phyloP scores from a whole-genome alignment of 2,113 vertebrate genomes.

The Nestor notabilis region DNA sequence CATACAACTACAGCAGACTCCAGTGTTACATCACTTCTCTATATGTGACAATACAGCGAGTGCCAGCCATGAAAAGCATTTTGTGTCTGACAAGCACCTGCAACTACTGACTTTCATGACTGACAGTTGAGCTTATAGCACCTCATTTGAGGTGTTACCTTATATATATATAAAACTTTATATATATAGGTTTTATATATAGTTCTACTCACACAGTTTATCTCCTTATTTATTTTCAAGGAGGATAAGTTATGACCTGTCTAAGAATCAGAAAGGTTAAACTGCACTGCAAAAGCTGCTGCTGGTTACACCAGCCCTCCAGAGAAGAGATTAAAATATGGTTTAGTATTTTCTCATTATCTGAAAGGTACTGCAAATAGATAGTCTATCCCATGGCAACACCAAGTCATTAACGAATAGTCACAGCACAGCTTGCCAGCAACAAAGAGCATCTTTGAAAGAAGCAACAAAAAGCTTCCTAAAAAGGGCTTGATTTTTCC shows the following conservation, averaged over 20 bases:
- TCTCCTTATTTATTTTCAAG: not conserved
- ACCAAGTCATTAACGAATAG: not conserved
- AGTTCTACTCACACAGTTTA: not conserved
- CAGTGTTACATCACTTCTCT: fast-evolving
- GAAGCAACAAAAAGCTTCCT: not conserved
- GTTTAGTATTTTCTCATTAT: not conserved
- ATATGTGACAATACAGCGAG: fast-evolving
- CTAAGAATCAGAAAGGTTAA: not conserved
- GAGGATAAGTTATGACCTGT: not conserved
- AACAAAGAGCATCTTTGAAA: not conserved
- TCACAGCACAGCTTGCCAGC: not conserved
- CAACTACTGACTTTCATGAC: no score
- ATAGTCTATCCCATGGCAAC: not conserved
- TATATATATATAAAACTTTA: no score
- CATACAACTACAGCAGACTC: not conserved
- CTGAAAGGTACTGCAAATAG: not conserved
- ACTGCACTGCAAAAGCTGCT: not conserved
- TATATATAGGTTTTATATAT: not conserved
- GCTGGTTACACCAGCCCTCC: not conserved
- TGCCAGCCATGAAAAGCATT: not conserved
- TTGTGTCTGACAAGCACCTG: not conserved
- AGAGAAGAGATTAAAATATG: not conserved
- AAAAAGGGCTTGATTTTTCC: not conserved
- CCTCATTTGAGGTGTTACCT: not conserved
- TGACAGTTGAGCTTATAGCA: not conserved